Percentiles rank a stretch among this genome's conserved stretches.
Conservation (phyloP, 2,113 vertebrate species). For the Alouatta palliata region DNA sequence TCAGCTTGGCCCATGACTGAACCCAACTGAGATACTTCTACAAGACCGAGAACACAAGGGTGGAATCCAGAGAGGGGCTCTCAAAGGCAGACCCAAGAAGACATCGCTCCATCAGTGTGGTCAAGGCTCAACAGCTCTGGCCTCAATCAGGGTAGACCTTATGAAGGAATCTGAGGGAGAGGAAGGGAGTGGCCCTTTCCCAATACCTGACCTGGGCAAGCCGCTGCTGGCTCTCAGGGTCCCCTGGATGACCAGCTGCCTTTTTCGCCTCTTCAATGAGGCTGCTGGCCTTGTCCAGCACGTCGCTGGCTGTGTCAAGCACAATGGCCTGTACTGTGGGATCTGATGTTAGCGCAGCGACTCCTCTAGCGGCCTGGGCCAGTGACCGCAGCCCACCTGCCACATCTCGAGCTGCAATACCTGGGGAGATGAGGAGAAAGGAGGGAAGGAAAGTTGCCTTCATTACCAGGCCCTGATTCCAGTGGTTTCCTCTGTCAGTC, state of each 20-base stretch:
- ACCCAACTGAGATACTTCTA: not conserved
- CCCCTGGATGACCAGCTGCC: conserved; percentile 92
- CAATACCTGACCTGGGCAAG: conserved; percentile 90
- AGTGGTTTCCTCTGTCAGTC: not conserved
- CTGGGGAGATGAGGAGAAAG: conserved; percentile 75
- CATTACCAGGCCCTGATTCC: not conserved
- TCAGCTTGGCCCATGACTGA: not conserved
- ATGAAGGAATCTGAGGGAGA: not conserved
- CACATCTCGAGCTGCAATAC: conserved; percentile 95
- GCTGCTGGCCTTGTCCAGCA: conserved; percentile 97
- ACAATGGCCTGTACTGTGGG: conserved; percentile 88
- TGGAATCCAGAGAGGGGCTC: not conserved
- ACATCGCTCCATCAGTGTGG: not conserved
- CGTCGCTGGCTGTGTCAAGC: conserved; percentile 92
- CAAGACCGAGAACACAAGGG: not conserved
- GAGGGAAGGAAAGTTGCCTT: not conserved
- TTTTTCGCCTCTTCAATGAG: conserved; percentile 96
- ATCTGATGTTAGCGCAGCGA: conserved; percentile 91
- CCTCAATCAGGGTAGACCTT: not conserved
- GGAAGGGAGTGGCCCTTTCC: not conserved
- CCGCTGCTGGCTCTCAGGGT: conserved; percentile 95
- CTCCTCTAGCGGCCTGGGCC: conserved; percentile 92
- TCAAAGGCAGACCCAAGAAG: not conserved
- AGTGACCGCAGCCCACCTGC: conserved; percentile 94
- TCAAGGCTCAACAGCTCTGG: not conserved